Base-by-base conservation (phyloP, 2,113 vertebrate genomes). In the Istiophorus platypterus region DNA sequence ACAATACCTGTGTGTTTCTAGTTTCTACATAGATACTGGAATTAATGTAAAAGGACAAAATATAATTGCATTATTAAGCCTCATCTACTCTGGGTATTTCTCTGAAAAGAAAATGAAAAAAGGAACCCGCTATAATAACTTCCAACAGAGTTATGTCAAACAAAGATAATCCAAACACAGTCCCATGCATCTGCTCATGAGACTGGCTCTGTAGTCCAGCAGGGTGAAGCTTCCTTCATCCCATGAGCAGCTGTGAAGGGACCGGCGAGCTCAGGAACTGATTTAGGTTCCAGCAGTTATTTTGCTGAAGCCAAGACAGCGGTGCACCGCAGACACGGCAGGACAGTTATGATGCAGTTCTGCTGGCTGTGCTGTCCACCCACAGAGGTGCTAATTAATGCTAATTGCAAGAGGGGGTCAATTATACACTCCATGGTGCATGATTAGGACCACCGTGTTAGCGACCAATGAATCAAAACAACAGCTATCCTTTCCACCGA, bases 311-410 rank as follows among this genome's bases (percentile, higher is more conserved):
- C 57, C 1, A 56, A 86, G 76, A 78, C 83, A 85, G 81, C 18
- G 29, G 82, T 86, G 80, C 79, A 58, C 47, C 5, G 31, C 49
- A 26, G 59, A 81, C 89, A 76, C 76, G 51, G 81, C 73, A 77
- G 81, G 85, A 89, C 84, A 37, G 81, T 83, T 65, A 84, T 83
- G 82, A 42, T 80, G 84, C 83, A 86, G 57, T 78, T 90, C 69
- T 82, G 86, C 84, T 86, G 72, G 84, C 88, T 88, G 76, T 80
- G 67, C 76, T 66, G 72, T 91, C 80, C 61, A 79, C 85, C 89
- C 88, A 86, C 90, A 89, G 85, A 93, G 89, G 90, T 89, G 91
- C 78, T 92, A 92, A 93, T 93, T 88, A 92, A 93, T 89, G 90
- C 82, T 93, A 93, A 93, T 85, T 91, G 86, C 81, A 76, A 81